Base-by-base conservation (phyloP, 2,113 vertebrate genomes). In the Delphinus delphis region DNA sequence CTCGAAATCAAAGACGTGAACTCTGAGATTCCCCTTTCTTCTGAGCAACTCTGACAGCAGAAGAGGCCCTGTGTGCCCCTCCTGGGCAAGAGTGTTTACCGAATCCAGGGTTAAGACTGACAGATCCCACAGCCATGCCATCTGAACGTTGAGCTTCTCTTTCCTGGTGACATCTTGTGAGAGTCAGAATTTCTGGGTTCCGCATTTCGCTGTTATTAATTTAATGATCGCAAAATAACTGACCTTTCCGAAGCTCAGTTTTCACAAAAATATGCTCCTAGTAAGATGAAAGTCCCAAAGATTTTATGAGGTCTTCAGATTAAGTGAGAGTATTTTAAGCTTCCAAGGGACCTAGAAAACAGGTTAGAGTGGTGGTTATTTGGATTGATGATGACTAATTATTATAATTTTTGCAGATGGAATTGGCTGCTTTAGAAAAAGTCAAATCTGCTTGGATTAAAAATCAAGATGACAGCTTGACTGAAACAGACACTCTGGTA, bases 391-490 rank as follows among this genome's bases (percentile, higher is more conserved):
- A 33, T 93, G 62, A 93, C 79, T 82, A 44, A 94, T 83, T n/a
- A 63, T 91, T 91, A 10, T 13, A 44, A 80, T 89, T 95, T 88
- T 96, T 96, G 21, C 96, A 98, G 98, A 98, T 98, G 98, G 98
- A 98, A 74, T 92, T 98, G 92, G 97, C 97, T 47, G 94, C 97
- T 1, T 80, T 98, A 4, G 99, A 99, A 97, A 99, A 99, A 98
- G 98, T 99, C 98, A 99, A 99, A 98, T 98, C 98, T 21, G 99
- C 99, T 14, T 98, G 98, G 97, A 99, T 98, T 96, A 99, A 99
- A 97, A 99, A 98, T 96, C 98, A 99, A 91, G 99, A 99, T 11
- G 99, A 99, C 96, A 98, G 98, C 20, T 97, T 98, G 89, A 99
- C 98, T 2, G 99, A 99, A 97, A 98, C 98, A 0, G 99, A 99